Percentiles rank a stretch among this genome's conserved stretches.
phyloP scores from a whole-genome alignment of 2,888 invertebrate species.

The Xestia rhomboidea region DNA sequence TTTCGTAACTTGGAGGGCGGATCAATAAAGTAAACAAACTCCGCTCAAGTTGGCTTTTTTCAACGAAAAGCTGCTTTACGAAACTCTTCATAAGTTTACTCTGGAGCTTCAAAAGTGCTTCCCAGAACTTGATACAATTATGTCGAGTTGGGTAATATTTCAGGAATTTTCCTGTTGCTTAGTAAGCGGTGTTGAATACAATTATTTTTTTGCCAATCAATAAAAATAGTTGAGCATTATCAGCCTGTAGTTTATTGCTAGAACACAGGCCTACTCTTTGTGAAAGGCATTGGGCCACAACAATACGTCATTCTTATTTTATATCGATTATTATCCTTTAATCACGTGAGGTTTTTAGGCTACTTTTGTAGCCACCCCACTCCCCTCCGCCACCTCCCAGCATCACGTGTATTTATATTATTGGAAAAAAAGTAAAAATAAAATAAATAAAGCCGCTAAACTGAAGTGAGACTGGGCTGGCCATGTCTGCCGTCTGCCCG shows the following conservation, averaged over 20 bases:
- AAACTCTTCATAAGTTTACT: slow-evolving; percentile 24
- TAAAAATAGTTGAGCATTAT: not conserved
- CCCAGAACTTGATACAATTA: slow-evolving; percentile 13
- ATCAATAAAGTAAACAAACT: slow-evolving; percentile 51
- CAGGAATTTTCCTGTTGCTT: slow-evolving; percentile 36
- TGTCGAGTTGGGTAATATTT: slow-evolving; percentile 14
- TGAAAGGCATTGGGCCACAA: not conserved
- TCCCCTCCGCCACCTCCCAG: too few species aligned
- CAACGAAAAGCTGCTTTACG: slow-evolving; percentile 20
- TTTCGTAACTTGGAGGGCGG: not conserved
- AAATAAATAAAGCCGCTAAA: too few species aligned
- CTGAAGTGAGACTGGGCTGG: too few species aligned
- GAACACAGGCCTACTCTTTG: not conserved
- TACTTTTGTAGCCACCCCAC: not conserved
- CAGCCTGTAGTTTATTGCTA: not conserved
- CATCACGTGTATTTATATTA: not conserved
- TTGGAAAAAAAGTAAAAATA: not conserved
- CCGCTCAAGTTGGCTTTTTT: slow-evolving; percentile 20
- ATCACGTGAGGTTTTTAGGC: not conserved
- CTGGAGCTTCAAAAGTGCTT: slow-evolving; percentile 43
- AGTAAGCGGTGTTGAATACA: slow-evolving; percentile 13
- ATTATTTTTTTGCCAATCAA: not conserved
- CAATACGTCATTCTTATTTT: not conserved
- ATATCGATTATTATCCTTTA: not conserved
- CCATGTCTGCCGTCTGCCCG: too few species aligned